These are phyloP conservation scores for Abscondita cerata DNA, from an alignment of 2,888 invertebrate species.

Conservation along the genomic window DNA sequence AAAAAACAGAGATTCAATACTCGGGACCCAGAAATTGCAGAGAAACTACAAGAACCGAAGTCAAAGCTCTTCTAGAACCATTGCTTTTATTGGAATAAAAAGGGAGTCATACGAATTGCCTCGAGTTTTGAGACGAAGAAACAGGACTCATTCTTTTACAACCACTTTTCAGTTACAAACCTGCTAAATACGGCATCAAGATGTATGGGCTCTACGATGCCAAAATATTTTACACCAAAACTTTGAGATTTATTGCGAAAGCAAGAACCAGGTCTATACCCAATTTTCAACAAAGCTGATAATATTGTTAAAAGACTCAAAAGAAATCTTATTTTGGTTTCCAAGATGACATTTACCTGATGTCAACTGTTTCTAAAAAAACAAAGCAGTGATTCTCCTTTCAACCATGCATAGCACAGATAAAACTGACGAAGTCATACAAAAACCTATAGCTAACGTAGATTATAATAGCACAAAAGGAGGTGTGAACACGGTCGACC, in stretches of 20 bases:
- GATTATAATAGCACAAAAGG: constrained; percentile 45
- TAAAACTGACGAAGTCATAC: constrained; percentile 38
- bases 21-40: too few relatives aligned
- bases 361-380: constrained; percentile 14
- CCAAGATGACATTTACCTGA: background rate
- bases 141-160: too few relatives aligned
- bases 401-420: constrained; percentile 41
- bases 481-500: too few relatives aligned
- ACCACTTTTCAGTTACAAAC: too few relatives aligned
- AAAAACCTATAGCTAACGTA: constrained; percentile 39
- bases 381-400: constrained; percentile 42
- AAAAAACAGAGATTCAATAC: too few relatives aligned
- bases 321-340: constrained; percentile 39
- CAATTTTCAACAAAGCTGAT: constrained; percentile 38
- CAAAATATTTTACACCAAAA: constrained; percentile 36
- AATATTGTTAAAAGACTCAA: constrained; percentile 25
- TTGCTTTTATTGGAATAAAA: too few relatives aligned
- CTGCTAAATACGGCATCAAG: constrained; percentile 10
- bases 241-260: constrained; percentile 40
- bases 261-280: constrained; percentile 38
- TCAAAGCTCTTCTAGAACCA: too few relatives aligned
- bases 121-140: too few relatives aligned
- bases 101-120: too few relatives aligned
- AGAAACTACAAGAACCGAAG: too few relatives aligned
- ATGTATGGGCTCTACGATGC: constrained; percentile 34